phyloP scores from a whole-genome alignment of 2,113 vertebrate species.

The Gopherus flavomarginatus region DNA sequence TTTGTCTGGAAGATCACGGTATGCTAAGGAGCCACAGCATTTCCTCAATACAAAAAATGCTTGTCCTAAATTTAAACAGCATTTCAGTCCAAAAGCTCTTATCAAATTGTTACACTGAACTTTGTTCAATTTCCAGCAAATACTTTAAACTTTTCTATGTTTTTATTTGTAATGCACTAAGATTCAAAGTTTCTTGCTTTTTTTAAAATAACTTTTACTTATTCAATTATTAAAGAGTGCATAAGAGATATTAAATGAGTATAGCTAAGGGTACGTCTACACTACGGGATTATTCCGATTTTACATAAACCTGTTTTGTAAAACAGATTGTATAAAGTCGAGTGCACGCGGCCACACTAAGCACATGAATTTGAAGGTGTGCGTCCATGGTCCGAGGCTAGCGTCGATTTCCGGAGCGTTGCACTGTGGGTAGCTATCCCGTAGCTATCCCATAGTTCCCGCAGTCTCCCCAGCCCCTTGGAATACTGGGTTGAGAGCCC shows the following conservation, averaged over 20 bases:
- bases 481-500: too few relatives aligned
- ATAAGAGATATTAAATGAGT: constrained; percentile 2
- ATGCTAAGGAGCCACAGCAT: background rate
- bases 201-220: background rate
- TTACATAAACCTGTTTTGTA: too few relatives aligned
- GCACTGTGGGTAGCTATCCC: too few relatives aligned
- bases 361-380: too few relatives aligned
- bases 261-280: background rate
- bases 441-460: too few relatives aligned
- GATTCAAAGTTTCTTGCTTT: background rate
- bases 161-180: background rate
- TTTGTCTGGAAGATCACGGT: constrained; percentile 26
- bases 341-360: too few relatives aligned
- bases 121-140: background rate
- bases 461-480: too few relatives aligned
- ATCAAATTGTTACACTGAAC: background rate
- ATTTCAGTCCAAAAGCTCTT: accelerated
- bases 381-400: too few relatives aligned
- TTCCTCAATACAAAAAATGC: constrained; percentile 33
- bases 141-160: background rate
- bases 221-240: background rate
- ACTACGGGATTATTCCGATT: too few relatives aligned
- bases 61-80: constrained; percentile 17
- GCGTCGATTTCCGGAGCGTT: too few relatives aligned
- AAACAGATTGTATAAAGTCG: too few relatives aligned